Conservation (phyloP, 2,113 vertebrate genomes). For the Actinemys pallida region DNA sequence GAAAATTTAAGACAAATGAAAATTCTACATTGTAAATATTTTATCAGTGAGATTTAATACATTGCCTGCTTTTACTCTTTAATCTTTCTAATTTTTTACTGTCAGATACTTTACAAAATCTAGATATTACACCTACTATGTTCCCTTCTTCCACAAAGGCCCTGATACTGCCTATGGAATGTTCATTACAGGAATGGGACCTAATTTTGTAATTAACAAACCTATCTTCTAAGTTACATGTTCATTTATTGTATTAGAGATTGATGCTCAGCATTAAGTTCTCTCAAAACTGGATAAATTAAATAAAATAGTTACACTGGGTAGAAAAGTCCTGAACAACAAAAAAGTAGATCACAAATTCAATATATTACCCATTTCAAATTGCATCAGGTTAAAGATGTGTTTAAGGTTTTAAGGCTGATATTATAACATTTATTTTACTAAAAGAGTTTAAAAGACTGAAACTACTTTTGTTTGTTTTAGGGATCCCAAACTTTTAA, state of each 20-base stretch:
- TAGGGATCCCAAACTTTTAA: not conserved
- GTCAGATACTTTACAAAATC: not conserved
- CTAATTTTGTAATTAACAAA: conserved; percentile 2
- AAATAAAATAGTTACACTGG: conserved; percentile 4
- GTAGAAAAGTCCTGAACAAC: not conserved
- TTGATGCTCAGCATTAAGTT: not conserved
- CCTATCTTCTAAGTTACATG: not conserved
- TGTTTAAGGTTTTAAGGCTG: not conserved
- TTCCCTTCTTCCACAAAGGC: not conserved
- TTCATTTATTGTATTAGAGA: not conserved
- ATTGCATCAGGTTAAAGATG: not conserved
- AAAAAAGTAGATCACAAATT: not conserved
- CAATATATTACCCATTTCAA: not conserved
- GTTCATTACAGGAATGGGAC: not conserved
- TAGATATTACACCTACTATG: not conserved
- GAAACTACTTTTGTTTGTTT: not conserved
- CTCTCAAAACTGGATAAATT: not conserved
- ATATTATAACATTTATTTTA: not conserved
- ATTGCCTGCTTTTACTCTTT: not conserved
- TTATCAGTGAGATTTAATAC: not conserved
- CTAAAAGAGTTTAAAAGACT: not conserved
- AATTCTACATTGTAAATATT: not conserved
- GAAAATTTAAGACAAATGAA: not conserved
- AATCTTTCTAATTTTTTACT: not conserved
- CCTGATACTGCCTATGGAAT: not conserved